Base-by-base conservation (phyloP, 2,797 vertebrate genomes). In the Garrulus glandarius region DNA sequence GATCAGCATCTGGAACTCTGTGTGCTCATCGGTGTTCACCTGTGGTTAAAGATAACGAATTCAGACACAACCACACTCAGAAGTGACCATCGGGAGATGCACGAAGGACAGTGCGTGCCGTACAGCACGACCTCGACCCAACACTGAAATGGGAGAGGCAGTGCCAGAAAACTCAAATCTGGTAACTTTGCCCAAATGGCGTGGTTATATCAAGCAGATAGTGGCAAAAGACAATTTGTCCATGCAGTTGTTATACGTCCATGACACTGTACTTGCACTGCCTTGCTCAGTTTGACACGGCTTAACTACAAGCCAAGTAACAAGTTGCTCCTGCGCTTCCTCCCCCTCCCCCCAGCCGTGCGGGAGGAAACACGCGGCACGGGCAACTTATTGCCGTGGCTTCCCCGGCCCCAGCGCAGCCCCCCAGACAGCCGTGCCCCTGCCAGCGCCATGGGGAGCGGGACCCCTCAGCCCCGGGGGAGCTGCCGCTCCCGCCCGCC, bases 181-280 rank as follows among this genome's bases (percentile, higher is more conserved):
- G 41, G 0, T 3, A 23, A 32, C 4, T 8, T 4, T 36, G 20
- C 12, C 46, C 9, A n/a, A 41, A 23, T 0, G 5, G 13, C 23
- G 17, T 6, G 20, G 39, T 39, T 5, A 9, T 5, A 26, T 36
- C 44, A 39, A 43, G 22, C 24, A 13, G 15, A 3, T 2, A 29
- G 13, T 1, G 37, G 55, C 5, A 27, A 44, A 29, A 27, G n/a
- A 7, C 1, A 20, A 43, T 36, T 16, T 2, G 5, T 20, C n/a
- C 12, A 0, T 1, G 13, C 4, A 32, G 30, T 0, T 52, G 4
- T 6, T 39, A 3, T 0, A 7, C 0, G 9, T 0, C 23, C 41
- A 0, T 1, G 37, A 9, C 23, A 10, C 43, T 1, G 30, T 8
- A 9, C 10, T 5, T 3, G 71, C 7, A 2, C 49, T 15, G 3